phyloP scores from a whole-genome alignment of 2,113 vertebrate genomes.

The Noturus placidus region DNA sequence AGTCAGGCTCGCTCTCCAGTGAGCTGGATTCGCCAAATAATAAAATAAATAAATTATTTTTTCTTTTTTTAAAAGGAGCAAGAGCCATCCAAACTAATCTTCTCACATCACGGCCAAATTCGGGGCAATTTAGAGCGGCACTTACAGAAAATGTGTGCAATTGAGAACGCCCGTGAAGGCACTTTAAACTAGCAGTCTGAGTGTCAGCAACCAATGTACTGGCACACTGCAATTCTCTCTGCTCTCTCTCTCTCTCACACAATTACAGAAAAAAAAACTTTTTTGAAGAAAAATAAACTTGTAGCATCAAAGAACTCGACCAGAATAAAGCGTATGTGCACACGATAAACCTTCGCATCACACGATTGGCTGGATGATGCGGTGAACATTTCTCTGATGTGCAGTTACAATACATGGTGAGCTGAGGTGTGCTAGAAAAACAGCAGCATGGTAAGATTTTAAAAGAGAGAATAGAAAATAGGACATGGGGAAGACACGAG shows the following conservation, averaged over 20 bases:
- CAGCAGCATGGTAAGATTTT: not conserved
- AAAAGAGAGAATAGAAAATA: not conserved
- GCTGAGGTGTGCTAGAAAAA: not conserved
- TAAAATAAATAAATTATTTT: constrained; percentile 40
- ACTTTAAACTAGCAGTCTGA: constrained; percentile 52
- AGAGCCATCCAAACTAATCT: constrained; percentile 57
- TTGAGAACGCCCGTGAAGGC: constrained; percentile 54
- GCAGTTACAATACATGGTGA: not conserved
- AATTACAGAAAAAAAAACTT: too few species aligned
- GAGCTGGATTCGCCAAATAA: constrained; percentile 42
- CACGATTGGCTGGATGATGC: not conserved
- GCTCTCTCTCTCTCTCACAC: not conserved
- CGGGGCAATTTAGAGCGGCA: constrained; percentile 58
- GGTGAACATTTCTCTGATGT: not conserved
- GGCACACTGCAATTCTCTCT: constrained; percentile 47
- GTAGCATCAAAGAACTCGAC: not conserved
- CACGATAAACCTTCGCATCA: not conserved
- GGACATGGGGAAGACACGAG: too few species aligned
- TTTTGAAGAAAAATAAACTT: not conserved
- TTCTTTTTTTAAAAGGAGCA: constrained; percentile 44
- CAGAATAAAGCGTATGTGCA: not conserved
- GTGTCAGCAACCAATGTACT: constrained; percentile 54
- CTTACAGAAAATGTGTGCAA: constrained; percentile 60
- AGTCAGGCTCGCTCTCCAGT: constrained; percentile 48
- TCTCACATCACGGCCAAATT: constrained; percentile 59